Conservation (phyloP, 53 echinoderm and acorn worm genomes). For the Crossaster papposus region DNA sequence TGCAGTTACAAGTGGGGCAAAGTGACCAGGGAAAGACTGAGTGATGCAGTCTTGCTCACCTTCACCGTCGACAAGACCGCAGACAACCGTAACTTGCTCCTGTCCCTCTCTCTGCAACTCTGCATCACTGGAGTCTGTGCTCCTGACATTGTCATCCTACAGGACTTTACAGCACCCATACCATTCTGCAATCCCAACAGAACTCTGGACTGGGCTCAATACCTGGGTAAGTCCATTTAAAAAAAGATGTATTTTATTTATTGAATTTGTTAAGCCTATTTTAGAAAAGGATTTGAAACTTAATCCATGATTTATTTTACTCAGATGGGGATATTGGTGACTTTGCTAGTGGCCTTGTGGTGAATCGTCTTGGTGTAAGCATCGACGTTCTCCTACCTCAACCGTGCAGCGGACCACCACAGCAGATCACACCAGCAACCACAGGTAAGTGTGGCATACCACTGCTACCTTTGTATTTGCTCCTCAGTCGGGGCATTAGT, state of each 20-base stretch:
- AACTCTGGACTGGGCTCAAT: conserved; percentile 31
- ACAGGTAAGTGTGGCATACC: conserved; percentile 53
- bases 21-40: conserved; percentile 40
- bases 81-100: conserved; percentile 41
- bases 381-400: conserved; percentile 39
- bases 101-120: conserved; percentile 33
- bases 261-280: not conserved
- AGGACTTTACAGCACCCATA: conserved; percentile 33
- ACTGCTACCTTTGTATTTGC: too few species aligned
- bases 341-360: conserved; percentile 30
- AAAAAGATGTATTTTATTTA: too few species aligned
- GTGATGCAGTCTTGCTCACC: conserved; percentile 41
- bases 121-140: conserved; percentile 44
- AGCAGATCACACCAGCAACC: conserved; percentile 32
- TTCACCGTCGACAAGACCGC: conserved; percentile 50
- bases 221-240: not conserved
- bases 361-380: conserved; percentile 46
- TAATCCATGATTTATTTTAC: not conserved
- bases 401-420: conserved; percentile 36
- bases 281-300: not conserved
- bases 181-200: conserved; percentile 42
- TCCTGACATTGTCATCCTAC: conserved; percentile 33
- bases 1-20: conserved; percentile 51
- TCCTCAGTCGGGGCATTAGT: too few species aligned
- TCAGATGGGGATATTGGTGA: conserved; percentile 21